Conservation (phyloP, 2,113 vertebrate species). For the Melanocharis versteri region DNA sequence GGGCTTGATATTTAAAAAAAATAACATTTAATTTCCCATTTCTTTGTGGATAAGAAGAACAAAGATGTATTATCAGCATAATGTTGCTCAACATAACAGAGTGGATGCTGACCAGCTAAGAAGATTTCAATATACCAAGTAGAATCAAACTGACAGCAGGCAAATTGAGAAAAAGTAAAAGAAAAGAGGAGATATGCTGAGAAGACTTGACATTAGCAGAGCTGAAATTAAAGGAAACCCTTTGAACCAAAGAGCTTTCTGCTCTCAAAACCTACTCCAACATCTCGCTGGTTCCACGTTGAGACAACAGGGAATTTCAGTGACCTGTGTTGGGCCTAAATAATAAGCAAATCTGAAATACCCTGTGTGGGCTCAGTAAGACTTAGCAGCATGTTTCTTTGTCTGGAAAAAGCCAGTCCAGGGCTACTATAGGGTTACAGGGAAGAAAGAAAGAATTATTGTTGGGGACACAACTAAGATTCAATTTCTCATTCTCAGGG, state of each 20-base stretch:
- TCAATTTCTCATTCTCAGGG: not conserved
- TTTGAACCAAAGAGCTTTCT: not conserved
- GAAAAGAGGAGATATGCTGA: not conserved
- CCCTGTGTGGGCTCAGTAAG: not conserved
- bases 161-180: not conserved
- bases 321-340: not conserved
- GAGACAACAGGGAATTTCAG: not conserved
- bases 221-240: not conserved
- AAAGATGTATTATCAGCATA: not conserved
- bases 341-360: not conserved
- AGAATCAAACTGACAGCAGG: not conserved
- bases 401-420: not conserved
- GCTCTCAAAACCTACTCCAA: not conserved
- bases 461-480: not conserved
- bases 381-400: not conserved
- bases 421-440: not conserved
- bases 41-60: not conserved
- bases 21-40: not conserved
- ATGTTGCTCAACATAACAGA: not conserved
- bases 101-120: not conserved
- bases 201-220: not conserved
- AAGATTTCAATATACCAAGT: not conserved
- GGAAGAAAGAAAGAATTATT: not conserved
- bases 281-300: not conserved
- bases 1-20: not conserved